These are phyloP conservation scores for Suillia variegata DNA, from an alignment of 2,888 invertebrate species.

Conservation along the genomic window DNA sequence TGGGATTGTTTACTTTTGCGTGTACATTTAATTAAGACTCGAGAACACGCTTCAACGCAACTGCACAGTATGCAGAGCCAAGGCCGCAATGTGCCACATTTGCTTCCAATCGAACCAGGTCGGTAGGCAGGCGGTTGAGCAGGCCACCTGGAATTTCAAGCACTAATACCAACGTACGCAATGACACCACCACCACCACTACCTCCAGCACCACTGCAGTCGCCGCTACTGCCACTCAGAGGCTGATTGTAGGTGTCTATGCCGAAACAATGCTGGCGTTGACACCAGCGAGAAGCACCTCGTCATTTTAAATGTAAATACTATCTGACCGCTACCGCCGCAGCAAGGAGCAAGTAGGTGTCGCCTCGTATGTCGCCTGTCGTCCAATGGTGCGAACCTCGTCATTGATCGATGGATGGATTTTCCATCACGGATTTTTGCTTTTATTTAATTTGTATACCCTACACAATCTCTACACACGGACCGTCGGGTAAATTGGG, in stretches of 20 bases:
- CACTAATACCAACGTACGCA: constrained; percentile 21
- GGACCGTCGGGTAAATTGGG: no score
- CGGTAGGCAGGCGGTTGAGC: no score
- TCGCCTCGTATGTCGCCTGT: not conserved
- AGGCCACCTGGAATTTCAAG: constrained; percentile 32
- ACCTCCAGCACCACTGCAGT: no score
- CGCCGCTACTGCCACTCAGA: no score
- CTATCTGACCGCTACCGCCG: not conserved
- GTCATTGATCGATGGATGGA: constrained; percentile 6
- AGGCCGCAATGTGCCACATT: constrained; percentile 15
- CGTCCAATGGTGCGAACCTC: not conserved
- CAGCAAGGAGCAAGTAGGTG: not conserved
- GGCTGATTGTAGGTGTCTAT: no score
- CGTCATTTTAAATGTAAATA: no score
- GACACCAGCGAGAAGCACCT: no score
- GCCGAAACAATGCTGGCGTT: no score
- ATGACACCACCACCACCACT: constrained; percentile 37
- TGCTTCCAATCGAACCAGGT: not conserved
- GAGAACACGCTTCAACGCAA: constrained; percentile 27
- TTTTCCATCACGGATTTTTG: not conserved
- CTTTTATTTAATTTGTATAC: not conserved
- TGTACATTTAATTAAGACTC: constrained; percentile 45
- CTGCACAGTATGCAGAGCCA: constrained; percentile 16
- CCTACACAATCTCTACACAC: no score
- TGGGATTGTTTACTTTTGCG: constrained; percentile 33